Base-by-base conservation (phyloP, 2,797 vertebrate species). In the Microcaecilia unicolor region DNA sequence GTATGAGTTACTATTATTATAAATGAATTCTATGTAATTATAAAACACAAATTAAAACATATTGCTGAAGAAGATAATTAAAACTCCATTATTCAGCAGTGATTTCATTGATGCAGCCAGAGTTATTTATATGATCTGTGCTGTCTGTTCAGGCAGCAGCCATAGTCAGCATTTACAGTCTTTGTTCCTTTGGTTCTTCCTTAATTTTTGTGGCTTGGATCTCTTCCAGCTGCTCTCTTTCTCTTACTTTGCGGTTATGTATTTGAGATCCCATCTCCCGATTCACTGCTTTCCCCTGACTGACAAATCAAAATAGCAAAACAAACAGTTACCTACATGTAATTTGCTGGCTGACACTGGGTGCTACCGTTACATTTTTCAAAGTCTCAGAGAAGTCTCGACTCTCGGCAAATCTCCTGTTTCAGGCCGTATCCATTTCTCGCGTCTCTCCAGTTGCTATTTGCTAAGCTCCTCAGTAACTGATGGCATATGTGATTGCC, bases 151-250 rank as follows among this genome's bases (percentile, higher is more conserved):
- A 65, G 44, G 44, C 51, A 67, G 56, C 46, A 65, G 50, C 35
- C 38, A 35, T 3, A 18, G 21, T 4, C 41, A 56, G 40, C 55
- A 58, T 57, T 67, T 49, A 59, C 35, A 58, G 57, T 61, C 68
- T 68, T 70, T 63, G 26, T 21, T 23, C 44, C 51, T 63, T 15
- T 53, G 63, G 46, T 68, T 41, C 63, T 70, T 64, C 54, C 51
- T 58, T 74, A 64, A 78, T 74, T 76, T 70, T 74, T 91, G 87
- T 86, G 91, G 87, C 67, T 90, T 95, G 91, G 90, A 89, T 42
- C 30, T 56, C 48, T 70, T 90, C 90, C 91, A 96, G 77, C 60
- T 67, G 75, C 67, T 72, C 68, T 77, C 76, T 83, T 68, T 77
- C 76, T 83, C 74, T 84, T 72, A 74, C 72, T 78, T 72, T 85